Conservation (phyloP, 53 echinoderm and acorn worm genomes). For the Apostichopus leukothele region DNA sequence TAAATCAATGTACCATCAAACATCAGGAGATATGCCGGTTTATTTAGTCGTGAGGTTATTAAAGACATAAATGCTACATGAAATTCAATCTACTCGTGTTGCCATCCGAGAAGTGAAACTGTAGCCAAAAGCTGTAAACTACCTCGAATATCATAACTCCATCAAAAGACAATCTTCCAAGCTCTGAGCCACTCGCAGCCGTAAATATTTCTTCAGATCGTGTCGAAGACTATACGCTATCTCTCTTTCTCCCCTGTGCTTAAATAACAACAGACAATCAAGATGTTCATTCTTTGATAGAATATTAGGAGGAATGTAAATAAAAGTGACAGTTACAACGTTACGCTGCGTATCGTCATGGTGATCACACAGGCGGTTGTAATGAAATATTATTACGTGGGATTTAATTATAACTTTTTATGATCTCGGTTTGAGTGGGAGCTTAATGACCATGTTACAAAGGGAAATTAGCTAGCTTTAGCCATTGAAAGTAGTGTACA, state of each 20-base stretch:
- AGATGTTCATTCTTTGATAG: neutral
- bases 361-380: neutral
- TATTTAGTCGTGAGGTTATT: neutral
- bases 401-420: neutral
- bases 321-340: slow-evolving; percentile 14
- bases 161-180: neutral
- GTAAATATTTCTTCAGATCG: neutral
- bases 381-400: neutral
- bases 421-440: neutral
- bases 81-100: neutral
- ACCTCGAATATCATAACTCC: neutral
- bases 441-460: neutral
- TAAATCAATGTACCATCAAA: too few relatives aligned
- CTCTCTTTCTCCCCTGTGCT: neutral
- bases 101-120: neutral
- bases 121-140: neutral
- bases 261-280: neutral
- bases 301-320: neutral
- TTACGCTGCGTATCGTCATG: neutral
- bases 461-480: too few relatives aligned
- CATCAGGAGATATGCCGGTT: too few relatives aligned
- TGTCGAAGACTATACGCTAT: neutral
- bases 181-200: neutral
- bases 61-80: neutral
- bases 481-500: too few relatives aligned